Conservation (phyloP, 2,888 invertebrate species). For the Apodemia zela region DNA sequence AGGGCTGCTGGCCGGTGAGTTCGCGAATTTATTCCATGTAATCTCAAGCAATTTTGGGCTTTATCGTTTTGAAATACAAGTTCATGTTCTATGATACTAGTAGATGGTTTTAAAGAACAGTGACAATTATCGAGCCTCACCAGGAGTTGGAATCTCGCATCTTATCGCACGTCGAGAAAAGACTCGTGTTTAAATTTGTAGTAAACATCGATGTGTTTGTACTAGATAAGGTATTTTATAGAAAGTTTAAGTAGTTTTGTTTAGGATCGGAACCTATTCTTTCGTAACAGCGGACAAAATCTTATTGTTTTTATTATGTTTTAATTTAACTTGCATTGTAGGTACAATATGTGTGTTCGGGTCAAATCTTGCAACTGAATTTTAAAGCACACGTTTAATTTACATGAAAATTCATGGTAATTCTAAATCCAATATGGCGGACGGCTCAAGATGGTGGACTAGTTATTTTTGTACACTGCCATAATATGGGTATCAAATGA, state of each 20-base stretch:
- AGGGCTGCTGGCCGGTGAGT: constrained; percentile 70
- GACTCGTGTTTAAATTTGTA: constrained; percentile 11
- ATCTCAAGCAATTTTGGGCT: constrained; percentile 45
- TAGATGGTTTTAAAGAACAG: constrained; percentile 25
- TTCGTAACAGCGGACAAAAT: not conserved
- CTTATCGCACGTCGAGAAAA: constrained; percentile 24
- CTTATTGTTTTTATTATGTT: too few relatives aligned
- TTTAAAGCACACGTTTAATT: too few relatives aligned
- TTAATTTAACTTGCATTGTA: too few relatives aligned
- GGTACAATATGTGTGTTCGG: too few relatives aligned
- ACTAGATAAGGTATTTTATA: constrained; percentile 17
- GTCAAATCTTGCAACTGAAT: too few relatives aligned
- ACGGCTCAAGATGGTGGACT: too few relatives aligned
- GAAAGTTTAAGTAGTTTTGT: constrained; percentile 10
- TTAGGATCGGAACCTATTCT: not conserved
- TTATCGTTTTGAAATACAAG: constrained; percentile 41
- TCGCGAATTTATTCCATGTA: constrained; percentile 48
- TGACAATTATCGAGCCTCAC: constrained; percentile 29
- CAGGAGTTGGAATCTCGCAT: constrained; percentile 29
- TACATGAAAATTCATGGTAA: too few relatives aligned
- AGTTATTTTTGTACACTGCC: too few relatives aligned
- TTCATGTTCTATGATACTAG: constrained; percentile 18
- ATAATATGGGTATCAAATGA: too few relatives aligned
- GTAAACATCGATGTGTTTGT: constrained; percentile 24
- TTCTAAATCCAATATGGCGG: too few relatives aligned